phyloP scores from a whole-genome alignment of 2,888 invertebrate genomes.

The Pterostichus niger region DNA sequence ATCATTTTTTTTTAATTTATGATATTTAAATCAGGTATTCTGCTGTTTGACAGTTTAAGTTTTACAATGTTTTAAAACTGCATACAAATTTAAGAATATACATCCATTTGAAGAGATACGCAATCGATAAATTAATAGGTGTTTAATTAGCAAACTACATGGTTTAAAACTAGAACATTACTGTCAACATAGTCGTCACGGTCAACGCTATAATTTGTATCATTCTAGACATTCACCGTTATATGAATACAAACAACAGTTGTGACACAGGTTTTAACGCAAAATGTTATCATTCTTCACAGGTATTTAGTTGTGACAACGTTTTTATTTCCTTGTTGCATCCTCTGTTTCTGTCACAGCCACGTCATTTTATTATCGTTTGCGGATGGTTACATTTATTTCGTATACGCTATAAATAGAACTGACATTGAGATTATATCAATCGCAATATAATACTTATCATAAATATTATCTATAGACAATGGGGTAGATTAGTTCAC shows the following conservation, averaged over 20 bases:
- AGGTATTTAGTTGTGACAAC: background rate
- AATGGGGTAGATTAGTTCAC: no score
- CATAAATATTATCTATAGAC: background rate
- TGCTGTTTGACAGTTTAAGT: no score
- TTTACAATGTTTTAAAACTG: no score
- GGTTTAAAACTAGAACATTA: background rate
- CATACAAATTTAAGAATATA: no score
- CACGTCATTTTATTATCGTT: background rate
- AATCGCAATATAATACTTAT: background rate
- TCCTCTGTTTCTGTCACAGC: background rate
- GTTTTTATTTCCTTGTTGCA: background rate
- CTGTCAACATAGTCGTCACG: conserved; percentile 25
- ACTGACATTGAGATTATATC: conserved; percentile 9
- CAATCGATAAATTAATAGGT: no score
- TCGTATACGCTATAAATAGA: background rate
- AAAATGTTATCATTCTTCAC: conserved; percentile 3
- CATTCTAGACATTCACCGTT: conserved; percentile 33
- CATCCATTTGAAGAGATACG: no score
- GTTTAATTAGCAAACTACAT: no score
- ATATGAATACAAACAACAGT: background rate
- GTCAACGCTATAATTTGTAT: conserved; percentile 53
- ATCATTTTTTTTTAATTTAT: no score
- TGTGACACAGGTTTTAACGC: background rate
- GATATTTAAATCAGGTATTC: no score
- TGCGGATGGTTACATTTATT: no score